A percentile compares a stretch with the other conserved stretches of the same genome.
Conservation (phyloP, 2,113 vertebrate genomes). For the Asarcornis scutulata region DNA sequence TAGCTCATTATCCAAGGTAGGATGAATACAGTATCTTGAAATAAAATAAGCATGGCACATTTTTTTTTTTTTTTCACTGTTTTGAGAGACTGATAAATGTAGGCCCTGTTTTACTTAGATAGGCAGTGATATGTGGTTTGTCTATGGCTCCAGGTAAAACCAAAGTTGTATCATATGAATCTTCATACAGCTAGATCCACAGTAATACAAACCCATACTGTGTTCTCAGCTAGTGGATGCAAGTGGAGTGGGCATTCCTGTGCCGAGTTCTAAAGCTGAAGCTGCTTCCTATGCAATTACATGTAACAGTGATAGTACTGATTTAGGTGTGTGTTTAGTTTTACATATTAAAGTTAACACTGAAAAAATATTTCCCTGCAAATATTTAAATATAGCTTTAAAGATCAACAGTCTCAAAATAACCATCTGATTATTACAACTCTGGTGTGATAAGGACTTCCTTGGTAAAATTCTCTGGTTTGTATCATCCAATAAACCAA, state of each 20-base stretch:
- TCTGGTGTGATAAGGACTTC: not conserved
- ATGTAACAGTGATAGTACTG: not conserved
- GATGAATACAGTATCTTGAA: not conserved
- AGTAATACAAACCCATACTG: not conserved
- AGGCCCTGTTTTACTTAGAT: not conserved
- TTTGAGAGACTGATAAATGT: not conserved
- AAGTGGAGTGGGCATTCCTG: not conserved
- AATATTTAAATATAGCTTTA: not conserved
- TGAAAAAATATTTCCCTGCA: not conserved
- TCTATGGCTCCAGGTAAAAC: not conserved
- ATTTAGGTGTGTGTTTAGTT: not conserved
- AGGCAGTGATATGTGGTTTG: not conserved
- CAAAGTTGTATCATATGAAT: not conserved
- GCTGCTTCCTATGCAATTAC: not conserved
- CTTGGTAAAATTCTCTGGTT: not conserved
- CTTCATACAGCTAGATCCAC: not conserved
- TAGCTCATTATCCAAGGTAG: fast-evolving
- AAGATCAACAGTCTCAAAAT: not conserved
- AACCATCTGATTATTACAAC: not conserved
- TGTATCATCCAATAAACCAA: not conserved
- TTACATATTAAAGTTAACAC: not conserved
- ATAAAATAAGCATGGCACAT: not conserved
- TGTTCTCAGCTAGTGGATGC: not conserved
- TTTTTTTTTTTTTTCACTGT: too few species aligned
- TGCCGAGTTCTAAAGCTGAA: not conserved